A percentile compares a stretch with the other conserved stretches of the same genome.
Evolutionary conservation across 64 coral and sea anemone species (phyloP).

Genomic region (Acropora tenuis): DNA sequence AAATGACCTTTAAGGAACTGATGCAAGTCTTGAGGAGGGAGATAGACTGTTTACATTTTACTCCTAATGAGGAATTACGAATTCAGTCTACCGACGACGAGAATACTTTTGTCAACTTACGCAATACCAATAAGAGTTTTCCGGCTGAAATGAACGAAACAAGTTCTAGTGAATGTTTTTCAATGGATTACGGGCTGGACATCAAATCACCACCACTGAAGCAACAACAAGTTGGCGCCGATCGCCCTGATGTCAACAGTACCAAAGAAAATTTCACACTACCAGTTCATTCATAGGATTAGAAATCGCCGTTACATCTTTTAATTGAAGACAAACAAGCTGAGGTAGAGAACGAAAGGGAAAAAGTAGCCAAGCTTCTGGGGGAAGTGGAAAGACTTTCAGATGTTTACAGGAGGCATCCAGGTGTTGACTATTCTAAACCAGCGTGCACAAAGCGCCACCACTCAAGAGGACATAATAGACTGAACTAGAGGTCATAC

Average conservation of each 20-base stretch:
- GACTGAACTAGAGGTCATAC: constrained; percentile 9
- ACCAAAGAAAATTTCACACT: background rate
- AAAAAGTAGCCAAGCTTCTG: constrained; percentile 10
- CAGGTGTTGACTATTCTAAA: constrained; percentile 12
- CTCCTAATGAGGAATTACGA: constrained; percentile 23
- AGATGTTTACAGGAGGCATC: constrained; percentile 6
- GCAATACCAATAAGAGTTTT: background rate
- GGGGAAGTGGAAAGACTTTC: constrained; percentile 12
- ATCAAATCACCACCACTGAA: constrained; percentile 21
- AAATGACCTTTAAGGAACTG: background rate
- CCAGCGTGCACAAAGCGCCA: background rate
- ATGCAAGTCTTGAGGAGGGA: constrained; percentile 7
- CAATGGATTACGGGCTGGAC: background rate
- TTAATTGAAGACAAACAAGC: constrained; percentile 48
- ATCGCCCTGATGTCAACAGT: background rate
- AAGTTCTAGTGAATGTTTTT: constrained; percentile 21
- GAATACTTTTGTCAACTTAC: constrained; percentile 29
- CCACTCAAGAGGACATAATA: constrained; percentile 1
- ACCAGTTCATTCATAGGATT: background rate
- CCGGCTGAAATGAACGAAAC: background rate
- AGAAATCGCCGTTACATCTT: constrained; percentile 36
- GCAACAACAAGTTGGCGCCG: constrained; percentile 4
- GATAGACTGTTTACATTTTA: constrained; percentile 24
- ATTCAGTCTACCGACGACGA: constrained; percentile 12
- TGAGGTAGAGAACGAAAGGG: constrained; percentile 22